Evolutionary conservation across 2,797 vertebrate species (phyloP).

Genomic region (Bradypodion ventrale): DNA sequence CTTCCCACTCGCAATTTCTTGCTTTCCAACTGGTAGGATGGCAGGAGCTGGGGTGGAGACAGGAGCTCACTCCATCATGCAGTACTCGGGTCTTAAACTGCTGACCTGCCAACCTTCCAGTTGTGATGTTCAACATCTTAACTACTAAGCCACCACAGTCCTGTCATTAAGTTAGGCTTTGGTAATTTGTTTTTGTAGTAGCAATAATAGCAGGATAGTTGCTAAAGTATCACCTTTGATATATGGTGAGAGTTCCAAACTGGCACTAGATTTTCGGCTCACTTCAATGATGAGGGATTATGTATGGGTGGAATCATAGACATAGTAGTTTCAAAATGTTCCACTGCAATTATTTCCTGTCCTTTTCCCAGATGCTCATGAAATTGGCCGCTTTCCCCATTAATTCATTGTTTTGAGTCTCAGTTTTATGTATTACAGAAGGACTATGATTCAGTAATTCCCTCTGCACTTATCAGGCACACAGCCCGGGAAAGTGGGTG

Average conservation of each 20-base stretch:
- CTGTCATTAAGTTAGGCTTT: neutral
- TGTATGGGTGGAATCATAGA: neutral
- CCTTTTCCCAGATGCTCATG: neutral
- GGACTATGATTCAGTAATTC: conserved; percentile 61
- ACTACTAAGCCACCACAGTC: too few species aligned
- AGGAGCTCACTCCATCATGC: too few species aligned
- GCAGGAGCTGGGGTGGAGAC: too few species aligned
- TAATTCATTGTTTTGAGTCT: conserved; percentile 49
- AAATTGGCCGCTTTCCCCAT: conserved; percentile 14
- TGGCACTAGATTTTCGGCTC: neutral
- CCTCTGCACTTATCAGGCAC: conserved; percentile 40
- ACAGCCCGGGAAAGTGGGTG: conserved; percentile 29
- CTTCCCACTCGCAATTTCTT: too few species aligned
- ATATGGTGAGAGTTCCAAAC: neutral
- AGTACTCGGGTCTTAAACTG: too few species aligned
- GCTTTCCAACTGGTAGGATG: too few species aligned
- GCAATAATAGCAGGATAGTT: neutral
- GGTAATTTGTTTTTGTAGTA: neutral
- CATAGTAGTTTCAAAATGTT: neutral
- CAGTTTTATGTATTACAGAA: conserved; percentile 53
- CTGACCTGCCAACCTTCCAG: too few species aligned
- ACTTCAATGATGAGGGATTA: neutral
- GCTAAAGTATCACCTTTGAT: neutral
- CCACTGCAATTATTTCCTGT: neutral
- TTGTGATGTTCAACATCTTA: too few species aligned